Conservation (phyloP, 2,113 vertebrate genomes). For the Sphyrna mokarran region DNA sequence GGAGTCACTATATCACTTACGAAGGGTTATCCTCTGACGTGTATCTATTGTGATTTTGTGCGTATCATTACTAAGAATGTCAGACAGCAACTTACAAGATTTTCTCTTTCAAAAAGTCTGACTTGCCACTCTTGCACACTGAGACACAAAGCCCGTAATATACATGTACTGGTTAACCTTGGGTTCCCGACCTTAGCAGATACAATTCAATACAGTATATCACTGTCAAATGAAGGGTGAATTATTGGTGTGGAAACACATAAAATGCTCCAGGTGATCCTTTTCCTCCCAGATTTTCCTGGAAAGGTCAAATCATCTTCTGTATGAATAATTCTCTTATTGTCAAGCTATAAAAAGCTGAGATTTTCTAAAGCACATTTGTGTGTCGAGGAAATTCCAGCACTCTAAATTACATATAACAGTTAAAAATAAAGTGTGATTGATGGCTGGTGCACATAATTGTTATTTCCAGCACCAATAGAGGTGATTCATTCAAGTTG, state of each 20-base stretch:
- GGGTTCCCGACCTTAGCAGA: not conserved
- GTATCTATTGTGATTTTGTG: not conserved
- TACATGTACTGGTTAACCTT: not conserved
- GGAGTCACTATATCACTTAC: not conserved
- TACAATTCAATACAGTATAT: not conserved
- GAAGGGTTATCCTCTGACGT: not conserved
- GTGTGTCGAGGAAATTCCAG: not conserved
- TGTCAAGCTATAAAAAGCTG: not conserved
- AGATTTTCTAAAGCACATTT: not conserved
- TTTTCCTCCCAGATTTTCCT: not conserved
- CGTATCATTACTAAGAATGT: not conserved
- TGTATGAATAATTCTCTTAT: slow-evolving; percentile 13
- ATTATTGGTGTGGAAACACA: slow-evolving; percentile 12
- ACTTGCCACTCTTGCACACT: not conserved
- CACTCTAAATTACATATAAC: not conserved
- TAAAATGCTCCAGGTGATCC: not conserved
- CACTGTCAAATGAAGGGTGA: not conserved
- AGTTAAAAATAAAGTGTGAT: not conserved
- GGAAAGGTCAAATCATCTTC: not conserved
- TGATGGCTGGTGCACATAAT: not conserved
- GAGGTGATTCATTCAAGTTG: not conserved
- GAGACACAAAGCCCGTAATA: not conserved
- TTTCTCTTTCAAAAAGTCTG: not conserved
- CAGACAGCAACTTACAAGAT: not conserved
- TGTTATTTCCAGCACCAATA: not conserved